phyloP scores from a whole-genome alignment of 2,113 vertebrate species.

The Erinaceus europaeus region DNA sequence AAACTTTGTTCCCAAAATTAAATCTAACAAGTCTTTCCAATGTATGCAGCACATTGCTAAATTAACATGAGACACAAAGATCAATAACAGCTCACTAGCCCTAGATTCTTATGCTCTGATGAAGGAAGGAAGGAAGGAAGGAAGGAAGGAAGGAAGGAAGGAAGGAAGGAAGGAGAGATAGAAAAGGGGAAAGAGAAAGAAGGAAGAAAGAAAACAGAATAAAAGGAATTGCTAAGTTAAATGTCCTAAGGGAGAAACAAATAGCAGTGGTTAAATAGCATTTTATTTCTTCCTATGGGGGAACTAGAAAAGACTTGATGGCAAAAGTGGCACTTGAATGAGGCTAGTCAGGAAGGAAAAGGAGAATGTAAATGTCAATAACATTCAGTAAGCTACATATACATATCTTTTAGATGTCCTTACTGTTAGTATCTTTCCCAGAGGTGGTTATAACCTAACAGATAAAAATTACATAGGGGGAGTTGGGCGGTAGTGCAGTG shows the following conservation, averaged over 20 bases:
- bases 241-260: neutral
- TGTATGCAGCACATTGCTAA: neutral
- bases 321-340: neutral
- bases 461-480: no score
- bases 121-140: no score
- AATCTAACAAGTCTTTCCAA: constrained; percentile 23
- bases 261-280: neutral
- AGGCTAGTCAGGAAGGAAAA: neutral
- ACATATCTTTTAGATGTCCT: neutral
- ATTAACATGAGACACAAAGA: neutral
- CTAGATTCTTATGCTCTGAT: neutral
- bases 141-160: no score
- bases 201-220: neutral
- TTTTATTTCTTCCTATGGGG: neutral
- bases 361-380: neutral
- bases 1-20: constrained; percentile 12
- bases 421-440: neutral
- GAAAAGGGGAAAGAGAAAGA: no score
- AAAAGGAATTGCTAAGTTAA: neutral
- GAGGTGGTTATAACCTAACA: neutral
- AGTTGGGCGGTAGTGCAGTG: no score
- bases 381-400: neutral
- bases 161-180: no score
- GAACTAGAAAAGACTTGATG: neutral
- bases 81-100: neutral